Conservation (phyloP, 2,797 vertebrate genomes). For the Acipenser oxyrinchus region DNA sequence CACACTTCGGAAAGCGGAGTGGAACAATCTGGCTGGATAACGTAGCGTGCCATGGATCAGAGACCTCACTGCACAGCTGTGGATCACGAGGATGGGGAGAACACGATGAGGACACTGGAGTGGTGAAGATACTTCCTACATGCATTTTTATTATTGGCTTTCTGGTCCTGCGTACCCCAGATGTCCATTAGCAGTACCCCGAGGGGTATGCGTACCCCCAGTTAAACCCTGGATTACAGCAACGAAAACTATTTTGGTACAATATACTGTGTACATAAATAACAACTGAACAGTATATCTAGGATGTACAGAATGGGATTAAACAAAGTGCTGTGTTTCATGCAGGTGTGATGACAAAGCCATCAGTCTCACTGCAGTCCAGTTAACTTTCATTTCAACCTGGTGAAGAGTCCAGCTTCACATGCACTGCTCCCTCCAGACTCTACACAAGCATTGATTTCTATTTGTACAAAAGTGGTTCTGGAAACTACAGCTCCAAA, state of each 20-base stretch:
- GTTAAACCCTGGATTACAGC: background rate
- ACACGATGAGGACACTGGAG: conserved; percentile 44
- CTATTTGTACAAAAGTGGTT: conserved; percentile 54
- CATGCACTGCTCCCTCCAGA: conserved; percentile 47
- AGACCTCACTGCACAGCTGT: conserved; percentile 50
- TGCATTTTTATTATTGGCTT: background rate
- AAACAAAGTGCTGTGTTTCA: background rate
- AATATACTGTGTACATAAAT: background rate
- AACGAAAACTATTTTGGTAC: background rate
- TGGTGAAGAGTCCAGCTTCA: conserved; percentile 55
- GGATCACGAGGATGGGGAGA: conserved; percentile 18
- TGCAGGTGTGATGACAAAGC: conserved; percentile 47
- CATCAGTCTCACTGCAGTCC: conserved; percentile 55
- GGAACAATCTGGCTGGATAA: conserved; percentile 48
- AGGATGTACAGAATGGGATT: too few species aligned
- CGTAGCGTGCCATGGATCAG: conserved; percentile 53
- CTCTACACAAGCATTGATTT: conserved; percentile 50
- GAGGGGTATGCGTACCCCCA: background rate
- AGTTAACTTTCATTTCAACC: conserved; percentile 47
- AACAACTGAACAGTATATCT: too few species aligned
- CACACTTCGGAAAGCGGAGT: conserved; percentile 33
- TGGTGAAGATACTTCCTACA: conserved; percentile 23
- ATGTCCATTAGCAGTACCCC: too few species aligned
- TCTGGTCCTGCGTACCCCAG: too few species aligned
- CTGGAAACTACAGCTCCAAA: conserved; percentile 52